phyloP scores from a whole-genome alignment of 2,113 vertebrate genomes.

The Struthidea cinerea region DNA sequence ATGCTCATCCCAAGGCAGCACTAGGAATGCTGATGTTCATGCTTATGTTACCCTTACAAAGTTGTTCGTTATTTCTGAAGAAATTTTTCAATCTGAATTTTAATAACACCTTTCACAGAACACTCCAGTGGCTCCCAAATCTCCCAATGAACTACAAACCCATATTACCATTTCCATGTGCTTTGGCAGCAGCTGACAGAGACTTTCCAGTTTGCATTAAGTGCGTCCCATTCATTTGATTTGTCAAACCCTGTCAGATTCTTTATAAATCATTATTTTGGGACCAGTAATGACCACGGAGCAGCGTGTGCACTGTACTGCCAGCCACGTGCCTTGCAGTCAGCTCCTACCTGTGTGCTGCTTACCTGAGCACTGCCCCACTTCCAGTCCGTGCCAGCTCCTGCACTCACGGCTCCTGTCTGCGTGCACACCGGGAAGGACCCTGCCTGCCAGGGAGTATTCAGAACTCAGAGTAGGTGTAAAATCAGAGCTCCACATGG shows the following conservation, averaged over 20 bases:
- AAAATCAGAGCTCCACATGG: not conserved
- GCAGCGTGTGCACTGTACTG: not conserved
- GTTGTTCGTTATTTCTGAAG: not conserved
- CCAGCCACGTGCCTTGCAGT: not conserved
- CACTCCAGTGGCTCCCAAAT: not conserved
- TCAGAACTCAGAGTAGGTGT: accelerated
- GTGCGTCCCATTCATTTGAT: not conserved
- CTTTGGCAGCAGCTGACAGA: not conserved
- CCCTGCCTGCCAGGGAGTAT: not conserved
- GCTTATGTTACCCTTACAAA: not conserved
- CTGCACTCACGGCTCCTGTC: accelerated
- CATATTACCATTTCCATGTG: not conserved
- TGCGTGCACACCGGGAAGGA: not conserved
- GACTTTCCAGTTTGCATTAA: not conserved
- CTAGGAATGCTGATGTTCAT: not conserved
- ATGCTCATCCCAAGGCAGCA: not conserved
- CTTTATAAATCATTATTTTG: not conserved
- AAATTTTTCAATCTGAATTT: not conserved
- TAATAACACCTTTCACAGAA: not conserved
- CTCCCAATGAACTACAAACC: not conserved
- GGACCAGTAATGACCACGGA: not conserved
- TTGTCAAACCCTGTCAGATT: not conserved
- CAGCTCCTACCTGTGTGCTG: not conserved
- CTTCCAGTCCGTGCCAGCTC: accelerated
- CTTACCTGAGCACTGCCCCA: not conserved